phyloP scores from a whole-genome alignment of 2,888 invertebrate genomes.

The Altica lythri region DNA sequence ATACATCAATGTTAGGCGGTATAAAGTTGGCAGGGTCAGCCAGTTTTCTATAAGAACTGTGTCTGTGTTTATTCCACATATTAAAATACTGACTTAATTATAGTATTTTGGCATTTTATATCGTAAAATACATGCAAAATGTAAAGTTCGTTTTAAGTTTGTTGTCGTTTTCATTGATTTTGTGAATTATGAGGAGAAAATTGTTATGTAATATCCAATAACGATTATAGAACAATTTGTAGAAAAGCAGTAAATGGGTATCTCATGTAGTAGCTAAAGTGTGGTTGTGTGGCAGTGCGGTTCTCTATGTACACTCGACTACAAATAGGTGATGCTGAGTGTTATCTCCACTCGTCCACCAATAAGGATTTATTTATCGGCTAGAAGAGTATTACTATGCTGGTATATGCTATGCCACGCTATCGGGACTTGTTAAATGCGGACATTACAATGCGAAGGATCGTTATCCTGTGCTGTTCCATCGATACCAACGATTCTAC shows the following conservation, averaged over 20 bases:
- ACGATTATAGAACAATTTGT: slow-evolving; percentile 33
- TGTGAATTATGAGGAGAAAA: no score
- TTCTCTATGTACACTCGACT: slow-evolving; percentile 39
- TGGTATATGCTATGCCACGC: slow-evolving; percentile 46
- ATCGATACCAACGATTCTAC: slow-evolving; percentile 57
- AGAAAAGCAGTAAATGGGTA: slow-evolving; percentile 35
- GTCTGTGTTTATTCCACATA: no score
- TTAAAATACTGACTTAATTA: no score
- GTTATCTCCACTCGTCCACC: slow-evolving; percentile 50
- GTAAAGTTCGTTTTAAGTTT: no score
- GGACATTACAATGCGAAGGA: slow-evolving; percentile 58
- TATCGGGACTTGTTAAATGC: slow-evolving; percentile 57
- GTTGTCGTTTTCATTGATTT: no score
- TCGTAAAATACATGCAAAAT: no score
- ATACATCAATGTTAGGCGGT: no score
- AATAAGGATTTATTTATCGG: slow-evolving; percentile 56
- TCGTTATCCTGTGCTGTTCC: slow-evolving; percentile 56
- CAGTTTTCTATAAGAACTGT: no score
- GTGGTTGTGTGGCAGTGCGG: slow-evolving; percentile 33
- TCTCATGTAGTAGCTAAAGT: slow-evolving; percentile 40
- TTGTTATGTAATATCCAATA: no score
- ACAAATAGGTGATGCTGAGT: slow-evolving; percentile 53
- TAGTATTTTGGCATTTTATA: no score
- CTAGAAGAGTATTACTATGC: slow-evolving; percentile 40
- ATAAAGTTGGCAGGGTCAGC: no score